Conservation (phyloP, 2,113 vertebrate species). For the Phocoena sinus region DNA sequence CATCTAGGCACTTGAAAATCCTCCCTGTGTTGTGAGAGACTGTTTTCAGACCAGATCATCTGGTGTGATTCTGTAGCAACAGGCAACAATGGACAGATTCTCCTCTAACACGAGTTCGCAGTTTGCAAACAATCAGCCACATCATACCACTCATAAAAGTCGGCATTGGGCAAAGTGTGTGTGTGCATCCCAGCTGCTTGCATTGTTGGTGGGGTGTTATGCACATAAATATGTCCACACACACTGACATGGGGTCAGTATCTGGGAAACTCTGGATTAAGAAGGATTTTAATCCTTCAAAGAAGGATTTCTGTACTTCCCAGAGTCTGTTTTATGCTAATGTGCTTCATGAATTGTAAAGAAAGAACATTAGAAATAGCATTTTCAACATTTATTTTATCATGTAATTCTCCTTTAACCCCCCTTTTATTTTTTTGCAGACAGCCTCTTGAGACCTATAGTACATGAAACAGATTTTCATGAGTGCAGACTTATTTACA, state of each 20-base stretch:
- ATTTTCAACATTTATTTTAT: slow-evolving; percentile 3
- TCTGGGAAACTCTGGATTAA: neutral
- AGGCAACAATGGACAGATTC: neutral
- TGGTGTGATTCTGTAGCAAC: neutral
- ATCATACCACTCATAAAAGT: neutral
- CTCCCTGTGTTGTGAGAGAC: neutral
- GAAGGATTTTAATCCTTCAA: neutral
- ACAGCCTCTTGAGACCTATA: neutral
- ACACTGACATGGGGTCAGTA: neutral
- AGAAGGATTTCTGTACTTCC: neutral
- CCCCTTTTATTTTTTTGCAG: neutral
- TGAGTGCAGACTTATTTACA: neutral
- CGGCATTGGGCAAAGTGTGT: neutral
- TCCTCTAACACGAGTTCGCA: neutral
- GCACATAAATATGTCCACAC: no score
- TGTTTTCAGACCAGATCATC: neutral
- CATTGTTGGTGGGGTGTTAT: no score
- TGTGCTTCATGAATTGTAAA: neutral
- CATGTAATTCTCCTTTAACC: neutral
- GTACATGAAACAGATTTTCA: neutral
- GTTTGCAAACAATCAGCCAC: neutral
- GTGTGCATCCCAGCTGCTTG: neutral
- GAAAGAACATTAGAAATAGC: neutral
- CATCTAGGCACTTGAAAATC: neutral
- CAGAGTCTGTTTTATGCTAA: neutral